Percentiles rank a stretch among this genome's conserved stretches.
Conservation (phyloP, 2,797 vertebrate genomes). For the Molothrus ater region DNA sequence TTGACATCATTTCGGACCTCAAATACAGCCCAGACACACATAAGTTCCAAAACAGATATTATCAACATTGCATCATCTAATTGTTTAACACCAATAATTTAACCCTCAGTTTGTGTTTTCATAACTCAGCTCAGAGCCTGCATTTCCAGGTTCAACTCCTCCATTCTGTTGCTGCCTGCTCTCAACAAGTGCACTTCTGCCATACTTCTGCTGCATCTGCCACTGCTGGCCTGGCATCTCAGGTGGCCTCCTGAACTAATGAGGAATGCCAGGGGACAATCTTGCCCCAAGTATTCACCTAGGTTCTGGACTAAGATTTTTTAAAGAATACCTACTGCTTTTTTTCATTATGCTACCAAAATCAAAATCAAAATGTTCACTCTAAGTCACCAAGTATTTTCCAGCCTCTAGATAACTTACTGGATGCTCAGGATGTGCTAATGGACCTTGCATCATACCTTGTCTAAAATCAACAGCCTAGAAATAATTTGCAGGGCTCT, state of each 20-base stretch:
- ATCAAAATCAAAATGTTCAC: neutral
- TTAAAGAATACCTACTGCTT: neutral
- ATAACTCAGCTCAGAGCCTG: neutral
- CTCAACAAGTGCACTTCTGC: neutral
- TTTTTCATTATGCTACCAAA: neutral
- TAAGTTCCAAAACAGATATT: neutral
- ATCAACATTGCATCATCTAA: neutral
- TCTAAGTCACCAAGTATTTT: neutral
- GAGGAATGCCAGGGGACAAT: neutral
- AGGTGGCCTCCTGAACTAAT: neutral
- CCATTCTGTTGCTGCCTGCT: neutral
- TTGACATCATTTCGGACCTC: neutral
- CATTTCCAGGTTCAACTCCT: neutral
- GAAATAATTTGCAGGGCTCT: neutral
- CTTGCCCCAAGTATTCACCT: neutral
- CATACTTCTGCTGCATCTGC: neutral
- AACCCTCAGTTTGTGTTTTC: neutral
- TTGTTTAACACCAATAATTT: neutral
- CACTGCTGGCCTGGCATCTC: neutral
- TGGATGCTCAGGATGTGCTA: neutral
- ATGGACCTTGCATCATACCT: rapidly evolving
- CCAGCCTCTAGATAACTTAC: neutral
- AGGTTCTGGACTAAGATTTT: neutral
- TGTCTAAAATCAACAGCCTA: neutral
- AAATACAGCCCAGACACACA: neutral